These are phyloP conservation scores for Sander lucioperca DNA, from an alignment of 2,113 vertebrate species.

Conservation along the genomic window DNA sequence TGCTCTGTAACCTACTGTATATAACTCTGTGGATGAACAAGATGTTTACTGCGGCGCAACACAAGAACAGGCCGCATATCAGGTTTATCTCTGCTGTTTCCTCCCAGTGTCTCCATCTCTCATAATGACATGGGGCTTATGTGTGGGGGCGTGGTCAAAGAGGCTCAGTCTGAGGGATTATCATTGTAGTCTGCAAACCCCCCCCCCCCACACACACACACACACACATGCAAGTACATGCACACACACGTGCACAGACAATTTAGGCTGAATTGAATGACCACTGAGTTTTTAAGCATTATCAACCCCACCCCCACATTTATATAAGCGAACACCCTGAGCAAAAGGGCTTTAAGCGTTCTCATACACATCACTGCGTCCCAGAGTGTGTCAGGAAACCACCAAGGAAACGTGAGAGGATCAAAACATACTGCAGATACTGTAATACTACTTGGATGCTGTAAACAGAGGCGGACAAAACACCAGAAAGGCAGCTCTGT, in stretches of 20 bases:
- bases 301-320: conserved; percentile 70
- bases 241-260: conserved; percentile 46
- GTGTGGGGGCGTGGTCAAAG: conserved; percentile 74
- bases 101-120: conserved; percentile 46
- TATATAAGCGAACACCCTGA: conserved; percentile 51
- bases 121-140: conserved; percentile 64
- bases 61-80: neutral
- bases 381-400: conserved; percentile 26
- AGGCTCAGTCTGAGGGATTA: conserved; percentile 81
- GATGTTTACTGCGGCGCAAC: conserved; percentile 25
- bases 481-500: conserved; percentile 5
- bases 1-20: neutral
- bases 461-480: neutral
- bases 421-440: conserved; percentile 30
- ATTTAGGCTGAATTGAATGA: conserved; percentile 71
- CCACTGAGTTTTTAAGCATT: conserved; percentile 69
- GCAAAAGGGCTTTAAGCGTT: conserved; percentile 60
- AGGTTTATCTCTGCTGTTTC: conserved; percentile 44
- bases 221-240: neutral
- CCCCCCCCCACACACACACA: conserved; percentile 36
- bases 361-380: conserved; percentile 45
- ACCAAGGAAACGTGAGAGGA: conserved; percentile 35
- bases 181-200: conserved; percentile 57
- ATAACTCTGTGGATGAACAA: neutral
- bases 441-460: conserved; percentile 5